A percentile compares a stretch with the other conserved stretches of the same genome.
phyloP scores from a whole-genome alignment of 2,888 invertebrate genomes.

The Xanthorhoe designata region DNA sequence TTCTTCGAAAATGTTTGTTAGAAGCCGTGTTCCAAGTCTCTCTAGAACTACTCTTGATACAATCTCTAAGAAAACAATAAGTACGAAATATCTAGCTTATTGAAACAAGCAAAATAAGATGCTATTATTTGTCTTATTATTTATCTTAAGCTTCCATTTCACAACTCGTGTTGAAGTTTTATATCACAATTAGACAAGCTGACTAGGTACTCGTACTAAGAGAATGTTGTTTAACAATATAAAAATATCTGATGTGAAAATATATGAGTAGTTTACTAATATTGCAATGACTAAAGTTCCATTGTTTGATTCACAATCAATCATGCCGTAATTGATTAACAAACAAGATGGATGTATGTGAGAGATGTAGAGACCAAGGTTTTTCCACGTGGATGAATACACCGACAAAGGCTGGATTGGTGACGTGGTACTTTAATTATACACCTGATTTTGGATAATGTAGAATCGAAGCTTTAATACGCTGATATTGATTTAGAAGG shows the following conservation, averaged over 20 bases:
- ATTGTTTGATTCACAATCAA: constrained; percentile 19
- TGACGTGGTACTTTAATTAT: constrained; percentile 1
- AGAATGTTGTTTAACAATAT: background rate
- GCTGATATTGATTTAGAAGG: background rate
- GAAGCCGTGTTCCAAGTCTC: background rate
- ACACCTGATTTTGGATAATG: background rate
- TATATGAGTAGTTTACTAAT: background rate
- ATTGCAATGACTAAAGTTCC: background rate
- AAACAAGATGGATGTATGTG: constrained; percentile 11
- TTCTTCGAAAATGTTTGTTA: constrained; percentile 7
- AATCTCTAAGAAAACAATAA: background rate
- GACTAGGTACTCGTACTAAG: background rate
- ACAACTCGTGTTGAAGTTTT: background rate
- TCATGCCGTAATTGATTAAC: constrained; percentile 16
- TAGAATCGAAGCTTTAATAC: background rate
- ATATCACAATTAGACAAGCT: no score
- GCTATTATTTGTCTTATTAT: background rate
- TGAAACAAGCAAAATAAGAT: background rate
- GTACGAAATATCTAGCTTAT: background rate
- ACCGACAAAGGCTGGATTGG: constrained; percentile 6
- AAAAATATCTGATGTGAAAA: background rate
- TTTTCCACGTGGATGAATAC: constrained; percentile 16
- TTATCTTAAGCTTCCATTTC: background rate
- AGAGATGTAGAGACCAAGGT: constrained; percentile 9
- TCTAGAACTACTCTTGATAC: background rate